These are phyloP conservation scores for Alosa sapidissima DNA, from an alignment of 2,797 vertebrate species.

Conservation along the genomic window DNA sequence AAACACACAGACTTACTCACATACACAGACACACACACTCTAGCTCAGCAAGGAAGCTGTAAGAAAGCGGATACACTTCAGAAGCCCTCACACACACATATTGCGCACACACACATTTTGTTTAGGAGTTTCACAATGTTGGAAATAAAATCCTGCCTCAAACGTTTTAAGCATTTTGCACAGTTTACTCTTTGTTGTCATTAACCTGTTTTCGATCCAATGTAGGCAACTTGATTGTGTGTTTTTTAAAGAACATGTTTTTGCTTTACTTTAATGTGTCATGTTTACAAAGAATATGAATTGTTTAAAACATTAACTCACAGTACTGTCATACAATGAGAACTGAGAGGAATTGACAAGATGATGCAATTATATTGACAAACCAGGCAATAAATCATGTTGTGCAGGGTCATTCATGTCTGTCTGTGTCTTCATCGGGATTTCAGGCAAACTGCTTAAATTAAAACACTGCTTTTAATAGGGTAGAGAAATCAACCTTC, in stretches of 20 bases:
- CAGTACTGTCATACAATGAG: background rate
- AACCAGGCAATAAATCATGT: background rate
- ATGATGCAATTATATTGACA: background rate
- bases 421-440: background rate
- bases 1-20: background rate
- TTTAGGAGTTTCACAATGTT: conserved; percentile 12
- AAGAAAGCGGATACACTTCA: background rate
- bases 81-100: background rate
- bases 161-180: conserved; percentile 18
- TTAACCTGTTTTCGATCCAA: background rate
- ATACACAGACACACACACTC: conserved; percentile 23
- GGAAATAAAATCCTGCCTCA: conserved; percentile 29
- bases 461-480: background rate
- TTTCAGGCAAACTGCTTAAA: background rate
- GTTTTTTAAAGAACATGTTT: background rate
- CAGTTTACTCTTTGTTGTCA: background rate
- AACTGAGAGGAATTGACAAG: background rate
- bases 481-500: too few relatives aligned
- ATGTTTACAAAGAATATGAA: background rate
- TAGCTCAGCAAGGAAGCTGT: background rate
- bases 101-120: background rate
- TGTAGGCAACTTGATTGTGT: background rate
- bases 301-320: background rate
- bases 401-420: background rate
- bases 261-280: conserved; percentile 12